Conservation (phyloP, 1,140 invertebrate species). For the Anastrepha obliqua region DNA sequence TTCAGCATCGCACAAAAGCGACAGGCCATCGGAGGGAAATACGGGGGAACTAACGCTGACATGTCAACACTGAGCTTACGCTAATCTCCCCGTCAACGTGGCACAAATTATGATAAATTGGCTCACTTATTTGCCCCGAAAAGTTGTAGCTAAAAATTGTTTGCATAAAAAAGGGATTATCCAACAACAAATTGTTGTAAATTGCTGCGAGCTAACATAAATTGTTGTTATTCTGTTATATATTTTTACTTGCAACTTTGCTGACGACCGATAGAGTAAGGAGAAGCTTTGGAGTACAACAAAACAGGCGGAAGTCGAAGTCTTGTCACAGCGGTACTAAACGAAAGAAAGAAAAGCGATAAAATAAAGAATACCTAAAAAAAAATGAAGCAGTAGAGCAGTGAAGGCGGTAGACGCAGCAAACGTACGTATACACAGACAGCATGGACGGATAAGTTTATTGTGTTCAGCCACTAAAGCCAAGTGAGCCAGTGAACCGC, state of each 20-base stretch:
- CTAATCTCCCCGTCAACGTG: slow-evolving; percentile 37
- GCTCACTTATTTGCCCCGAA: slow-evolving; percentile 43
- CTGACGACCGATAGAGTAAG: background rate
- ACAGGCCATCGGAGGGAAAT: background rate
- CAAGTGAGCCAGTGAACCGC: slow-evolving; percentile 42
- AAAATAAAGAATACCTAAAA: slow-evolving; percentile 31
- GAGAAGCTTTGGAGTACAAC: background rate
- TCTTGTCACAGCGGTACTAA: slow-evolving; percentile 13
- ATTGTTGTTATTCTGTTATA: slow-evolving; percentile 27
- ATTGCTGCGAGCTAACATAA: slow-evolving; percentile 34
- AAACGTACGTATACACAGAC: background rate
- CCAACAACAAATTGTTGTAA: slow-evolving; percentile 47
- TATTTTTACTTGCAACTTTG: background rate
- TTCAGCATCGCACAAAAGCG: background rate
- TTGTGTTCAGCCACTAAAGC: slow-evolving; percentile 46
- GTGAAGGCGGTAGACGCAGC: background rate
- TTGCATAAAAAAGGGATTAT: slow-evolving; percentile 53
- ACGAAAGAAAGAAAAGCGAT: slow-evolving; percentile 12
- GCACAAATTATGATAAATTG: slow-evolving; percentile 51
- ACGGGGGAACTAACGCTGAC: background rate
- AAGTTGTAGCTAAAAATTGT: slow-evolving; percentile 39
- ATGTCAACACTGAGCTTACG: slow-evolving; percentile 42
- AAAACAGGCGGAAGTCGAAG: slow-evolving; percentile 48
- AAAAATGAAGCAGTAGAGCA: background rate
- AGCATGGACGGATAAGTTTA: background rate